Evolutionary conservation across 2,113 vertebrate genomes (phyloP).

Genomic region (Hyperoodon ampullatus): DNA sequence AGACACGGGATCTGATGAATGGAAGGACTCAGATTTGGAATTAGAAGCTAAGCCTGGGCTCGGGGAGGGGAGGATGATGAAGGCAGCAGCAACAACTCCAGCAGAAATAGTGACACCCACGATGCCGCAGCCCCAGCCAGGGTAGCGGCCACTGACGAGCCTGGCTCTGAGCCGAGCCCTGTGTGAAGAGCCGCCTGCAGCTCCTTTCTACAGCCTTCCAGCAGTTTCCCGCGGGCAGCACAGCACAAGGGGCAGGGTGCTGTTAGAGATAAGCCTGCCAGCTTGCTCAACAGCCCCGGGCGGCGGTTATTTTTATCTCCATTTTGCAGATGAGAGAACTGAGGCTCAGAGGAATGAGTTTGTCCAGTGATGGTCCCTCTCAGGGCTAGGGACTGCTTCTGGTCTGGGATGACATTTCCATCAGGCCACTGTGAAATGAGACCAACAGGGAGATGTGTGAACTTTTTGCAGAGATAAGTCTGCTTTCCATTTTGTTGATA

Average conservation of each 20-base stretch:
- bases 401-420: background rate
- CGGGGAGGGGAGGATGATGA: background rate
- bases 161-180: background rate
- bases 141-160: background rate
- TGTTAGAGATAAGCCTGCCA: background rate
- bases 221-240: fast-evolving
- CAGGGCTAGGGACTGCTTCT: background rate
- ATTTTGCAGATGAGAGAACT: background rate
- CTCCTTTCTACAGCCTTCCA: fast-evolving
- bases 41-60: background rate
- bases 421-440: background rate
- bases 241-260: fast-evolving
- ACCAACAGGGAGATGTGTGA: background rate
- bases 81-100: fast-evolving
- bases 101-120: fast-evolving
- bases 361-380: background rate
- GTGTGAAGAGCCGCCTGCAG: fast-evolving
- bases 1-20: fast-evolving
- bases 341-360: background rate
- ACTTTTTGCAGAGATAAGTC: background rate
- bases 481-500: background rate
- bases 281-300: background rate
- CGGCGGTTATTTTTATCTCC: background rate
- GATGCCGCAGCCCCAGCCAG: fast-evolving
- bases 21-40: background rate